Conservation (phyloP, 2,888 invertebrate genomes). For the Priapulus caudatus region DNA sequence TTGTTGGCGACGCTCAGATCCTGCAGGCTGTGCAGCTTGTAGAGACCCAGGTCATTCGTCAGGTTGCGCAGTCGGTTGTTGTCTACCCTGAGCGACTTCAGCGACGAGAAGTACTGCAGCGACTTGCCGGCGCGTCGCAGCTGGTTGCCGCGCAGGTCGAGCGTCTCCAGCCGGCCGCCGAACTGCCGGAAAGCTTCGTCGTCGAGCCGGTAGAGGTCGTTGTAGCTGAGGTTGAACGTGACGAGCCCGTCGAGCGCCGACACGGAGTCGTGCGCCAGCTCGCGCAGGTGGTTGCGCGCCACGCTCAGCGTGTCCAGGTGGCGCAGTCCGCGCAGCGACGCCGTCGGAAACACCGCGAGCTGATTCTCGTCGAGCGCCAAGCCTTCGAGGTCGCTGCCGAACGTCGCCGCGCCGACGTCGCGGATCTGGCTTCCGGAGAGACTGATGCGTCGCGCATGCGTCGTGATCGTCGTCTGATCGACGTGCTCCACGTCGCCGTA, state of each 20-base stretch:
- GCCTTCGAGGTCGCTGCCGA: background rate
- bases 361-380: background rate
- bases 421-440: background rate
- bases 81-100: background rate
- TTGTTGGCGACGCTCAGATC: background rate
- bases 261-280: background rate
- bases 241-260: background rate
- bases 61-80: background rate
- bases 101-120: background rate
- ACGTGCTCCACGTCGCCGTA: background rate
- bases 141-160: background rate
- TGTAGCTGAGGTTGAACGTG: constrained; percentile 1
- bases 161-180: background rate
- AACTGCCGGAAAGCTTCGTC: background rate
- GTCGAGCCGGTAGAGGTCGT: background rate
- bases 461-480: background rate
- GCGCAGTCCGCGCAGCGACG: background rate
- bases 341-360: background rate
- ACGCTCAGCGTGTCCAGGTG: background rate
- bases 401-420: background rate
- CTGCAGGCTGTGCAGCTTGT: background rate
- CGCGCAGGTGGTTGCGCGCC: background rate
- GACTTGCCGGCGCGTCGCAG: background rate
- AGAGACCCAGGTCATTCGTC: background rate
- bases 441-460: background rate